Evolutionary conservation across 2,888 invertebrate species (phyloP), one percentile per base, ranked within the genome.

Genomic region (Sminthurides aquaticus): DNA sequence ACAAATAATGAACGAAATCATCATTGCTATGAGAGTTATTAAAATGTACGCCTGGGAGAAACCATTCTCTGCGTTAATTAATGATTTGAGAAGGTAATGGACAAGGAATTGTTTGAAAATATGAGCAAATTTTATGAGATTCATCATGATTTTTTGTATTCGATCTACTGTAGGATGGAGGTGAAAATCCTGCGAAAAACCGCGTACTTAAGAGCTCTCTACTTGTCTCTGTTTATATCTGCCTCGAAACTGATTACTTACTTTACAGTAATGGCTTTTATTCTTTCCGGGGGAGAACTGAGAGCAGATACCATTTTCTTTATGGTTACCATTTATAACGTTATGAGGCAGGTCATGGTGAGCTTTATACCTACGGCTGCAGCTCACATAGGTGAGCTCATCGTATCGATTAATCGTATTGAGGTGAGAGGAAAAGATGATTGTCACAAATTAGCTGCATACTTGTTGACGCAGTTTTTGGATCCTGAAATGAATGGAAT

Each of bases 1-100:
- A 49, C 85, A 91, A 62, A 83, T 95, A 60, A 96, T 97, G 93
- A 92, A 90, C 77, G 97, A 98, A 82, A 87, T 97, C 73, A 89
- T 97, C 70, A 85, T 85, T 65, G 96, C 95, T 57, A 93, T 98
- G 80, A 88, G 93, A 81, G 91, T 95, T 2, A 91, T 96, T 71
- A 96, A 96, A 60, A 66, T 71, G 61, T 71, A 73, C 52, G 69
- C 71, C 24, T 73, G 71, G 73, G 96, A 96, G 78, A 65, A 65
- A 54, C 64, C 64, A 20, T 67, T 64, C 43, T 28, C 61, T 18
- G 43, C 25, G 1, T 20, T 64, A 5, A 57, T 61, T 22, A 43
- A 61, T 22, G 25, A 61, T 8, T 20, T 60, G 2, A 25, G 64
- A 29, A 57, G 49, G 67, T 64, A 64, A 29, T 28, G 29, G 26